Evolutionary conservation across 2,888 invertebrate genomes (phyloP).

Genomic region (Cancer borealis): DNA sequence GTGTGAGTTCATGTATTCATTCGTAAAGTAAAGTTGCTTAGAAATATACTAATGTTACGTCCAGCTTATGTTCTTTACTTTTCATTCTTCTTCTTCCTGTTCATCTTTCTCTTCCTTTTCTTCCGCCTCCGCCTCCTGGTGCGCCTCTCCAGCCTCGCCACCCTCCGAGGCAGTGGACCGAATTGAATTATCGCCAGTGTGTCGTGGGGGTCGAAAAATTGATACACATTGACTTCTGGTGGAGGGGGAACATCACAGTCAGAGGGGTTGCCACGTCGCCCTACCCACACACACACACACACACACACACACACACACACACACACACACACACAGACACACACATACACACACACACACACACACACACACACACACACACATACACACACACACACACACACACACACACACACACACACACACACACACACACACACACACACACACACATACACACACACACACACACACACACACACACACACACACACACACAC

Average conservation of each 20-base stretch:
- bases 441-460: neutral
- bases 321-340: neutral
- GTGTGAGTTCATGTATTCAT: neutral
- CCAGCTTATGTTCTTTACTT: neutral
- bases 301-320: slow-evolving; percentile 25
- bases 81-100: neutral
- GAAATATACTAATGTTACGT: neutral
- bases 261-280: slow-evolving; percentile 52
- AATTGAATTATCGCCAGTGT: slow-evolving; percentile 72
- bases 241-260: slow-evolving; percentile 56
- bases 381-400: no score
- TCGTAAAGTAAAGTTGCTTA: neutral
- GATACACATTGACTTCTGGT: slow-evolving; percentile 71
- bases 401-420: no score
- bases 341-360: slow-evolving; percentile 30
- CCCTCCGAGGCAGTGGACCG: slow-evolving; percentile 61
- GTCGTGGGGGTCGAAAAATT: slow-evolving; percentile 72
- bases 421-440: no score
- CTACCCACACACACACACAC: neutral
- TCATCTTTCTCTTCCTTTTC: neutral
- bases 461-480: slow-evolving; percentile 31
- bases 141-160: neutral
- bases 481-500: slow-evolving; percentile 18
- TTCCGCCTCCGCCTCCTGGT: neutral
- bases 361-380: no score